Evolutionary conservation across 2,888 invertebrate species (phyloP).

Genomic region (Petrolisthes cinctipes): DNA sequence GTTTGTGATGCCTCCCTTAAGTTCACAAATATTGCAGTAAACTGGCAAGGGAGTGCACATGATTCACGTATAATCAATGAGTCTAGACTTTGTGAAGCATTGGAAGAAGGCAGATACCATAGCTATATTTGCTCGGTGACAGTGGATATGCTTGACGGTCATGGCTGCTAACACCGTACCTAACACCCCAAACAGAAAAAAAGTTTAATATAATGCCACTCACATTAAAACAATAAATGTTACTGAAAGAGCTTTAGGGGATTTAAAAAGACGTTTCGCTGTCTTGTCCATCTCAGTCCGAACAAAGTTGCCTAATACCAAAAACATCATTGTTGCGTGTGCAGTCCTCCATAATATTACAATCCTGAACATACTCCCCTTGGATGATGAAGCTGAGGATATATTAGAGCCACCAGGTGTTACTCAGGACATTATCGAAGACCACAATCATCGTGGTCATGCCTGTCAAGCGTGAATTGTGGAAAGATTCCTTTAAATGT

Average conservation of each 20-base stretch:
- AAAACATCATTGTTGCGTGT: slow-evolving; percentile 9
- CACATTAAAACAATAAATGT: not conserved
- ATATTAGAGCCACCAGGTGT: not conserved
- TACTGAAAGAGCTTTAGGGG: not conserved
- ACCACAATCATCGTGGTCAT: not conserved
- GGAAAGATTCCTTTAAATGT: not conserved
- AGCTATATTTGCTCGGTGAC: not conserved
- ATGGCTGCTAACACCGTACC: not conserved
- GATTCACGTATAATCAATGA: not conserved
- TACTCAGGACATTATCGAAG: not conserved
- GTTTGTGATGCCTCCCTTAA: too few relatives aligned
- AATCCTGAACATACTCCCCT: not conserved
- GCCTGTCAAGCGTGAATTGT: not conserved
- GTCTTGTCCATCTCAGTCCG: not conserved
- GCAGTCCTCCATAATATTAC: slow-evolving; percentile 28
- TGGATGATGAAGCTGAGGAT: slow-evolving; percentile 4
- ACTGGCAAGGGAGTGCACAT: too few relatives aligned
- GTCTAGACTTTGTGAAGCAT: not conserved
- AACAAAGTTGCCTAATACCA: not conserved
- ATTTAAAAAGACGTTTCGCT: not conserved
- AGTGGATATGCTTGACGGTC: slow-evolving; percentile 5
- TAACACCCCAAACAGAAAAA: not conserved
- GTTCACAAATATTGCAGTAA: too few relatives aligned
- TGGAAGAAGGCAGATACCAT: not conserved
- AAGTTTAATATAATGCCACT: not conserved